Base-by-base conservation (phyloP, 2,113 vertebrate genomes). In the Anarrhichthys ocellatus region DNA sequence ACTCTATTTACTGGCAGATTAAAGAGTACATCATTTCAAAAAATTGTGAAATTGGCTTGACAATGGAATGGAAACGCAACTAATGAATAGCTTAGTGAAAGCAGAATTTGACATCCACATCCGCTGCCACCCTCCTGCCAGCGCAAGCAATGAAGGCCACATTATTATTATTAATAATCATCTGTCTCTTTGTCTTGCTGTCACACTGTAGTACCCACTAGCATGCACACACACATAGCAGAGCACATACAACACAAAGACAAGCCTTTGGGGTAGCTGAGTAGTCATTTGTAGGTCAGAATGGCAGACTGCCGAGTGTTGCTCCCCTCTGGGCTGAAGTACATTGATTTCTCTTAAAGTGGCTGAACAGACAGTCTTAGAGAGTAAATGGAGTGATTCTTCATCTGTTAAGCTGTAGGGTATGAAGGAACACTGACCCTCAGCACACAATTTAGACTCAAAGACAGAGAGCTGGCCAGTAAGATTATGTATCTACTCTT, bases 371-470 rank as follows among this genome's bases (percentile, higher is more conserved):
- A 78, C 81, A 64, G 82, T 87, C 86, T 84, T 87, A 91, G 54
- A 85, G 91, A 94, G 91, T 95, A 95, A 95, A 95, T 94, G 90
- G 94, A 90, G 73, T 88, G 90, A 93, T 94, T 94, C 90, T 96
- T 97, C 94, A 96, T 94, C 92, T 92, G 94, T 95, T 95, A 95
- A 95, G 93, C 90, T 92, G 93, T 79, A 89, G 86, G 90, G 93
- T 95, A 89, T 89, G 91, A 94, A 94, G 88, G 79, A 95, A 84
- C 89, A 88, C 90, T 95, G 94, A 96, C 95, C 96, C 97, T 97
- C 95, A 97, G 92, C 89, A 83, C 92, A 85, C 91, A 94, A 95
- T 95, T 95, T 94, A 93, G 40, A 89, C 72, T 84, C 71, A 87
- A 86, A 87, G 85, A 74, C 80, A 75, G 62, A 76, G 69, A 3